Evolutionary conservation across 2,113 vertebrate species (phyloP).

Genomic region (Pongo abelii): DNA sequence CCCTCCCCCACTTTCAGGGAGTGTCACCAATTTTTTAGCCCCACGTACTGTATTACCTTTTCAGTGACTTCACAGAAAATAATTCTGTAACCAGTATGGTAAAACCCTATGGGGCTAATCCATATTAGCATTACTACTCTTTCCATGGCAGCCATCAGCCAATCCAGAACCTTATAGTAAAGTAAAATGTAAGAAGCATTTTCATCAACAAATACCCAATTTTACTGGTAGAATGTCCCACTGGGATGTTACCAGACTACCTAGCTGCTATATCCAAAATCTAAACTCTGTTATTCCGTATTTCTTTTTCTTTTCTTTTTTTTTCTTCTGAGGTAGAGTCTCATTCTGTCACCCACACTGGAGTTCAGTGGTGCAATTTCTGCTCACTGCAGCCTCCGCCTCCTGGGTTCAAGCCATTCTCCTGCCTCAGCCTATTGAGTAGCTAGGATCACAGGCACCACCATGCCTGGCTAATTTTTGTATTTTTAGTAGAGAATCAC

Average conservation of each 20-base stretch:
- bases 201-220: slow-evolving; percentile 75
- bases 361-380: too few relatives aligned
- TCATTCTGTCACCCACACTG: too few relatives aligned
- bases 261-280: slow-evolving; percentile 48
- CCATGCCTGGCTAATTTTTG: too few relatives aligned
- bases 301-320: not conserved
- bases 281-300: slow-evolving; percentile 55
- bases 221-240: slow-evolving; percentile 67
- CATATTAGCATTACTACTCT: slow-evolving; percentile 69
- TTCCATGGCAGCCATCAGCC: slow-evolving; percentile 79
- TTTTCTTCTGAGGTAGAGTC: too few relatives aligned
- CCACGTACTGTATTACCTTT: slow-evolving; percentile 33
- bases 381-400: too few relatives aligned
- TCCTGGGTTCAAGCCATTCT: too few relatives aligned
- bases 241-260: slow-evolving; percentile 45
- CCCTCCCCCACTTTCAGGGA: not conserved
- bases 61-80: slow-evolving; percentile 53
- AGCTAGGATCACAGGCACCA: too few relatives aligned
- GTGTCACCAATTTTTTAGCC: slow-evolving; percentile 3
- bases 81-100: slow-evolving; percentile 67
- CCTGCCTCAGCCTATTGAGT: too few relatives aligned
- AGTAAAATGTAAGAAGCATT: slow-evolving; percentile 77
- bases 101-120: slow-evolving; percentile 74
- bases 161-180: slow-evolving; percentile 73
- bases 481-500: too few relatives aligned